Evolutionary conservation across 2,888 invertebrate species (phyloP), one percentile per base, ranked within the genome.

Genomic region (Megamerina dolium): DNA sequence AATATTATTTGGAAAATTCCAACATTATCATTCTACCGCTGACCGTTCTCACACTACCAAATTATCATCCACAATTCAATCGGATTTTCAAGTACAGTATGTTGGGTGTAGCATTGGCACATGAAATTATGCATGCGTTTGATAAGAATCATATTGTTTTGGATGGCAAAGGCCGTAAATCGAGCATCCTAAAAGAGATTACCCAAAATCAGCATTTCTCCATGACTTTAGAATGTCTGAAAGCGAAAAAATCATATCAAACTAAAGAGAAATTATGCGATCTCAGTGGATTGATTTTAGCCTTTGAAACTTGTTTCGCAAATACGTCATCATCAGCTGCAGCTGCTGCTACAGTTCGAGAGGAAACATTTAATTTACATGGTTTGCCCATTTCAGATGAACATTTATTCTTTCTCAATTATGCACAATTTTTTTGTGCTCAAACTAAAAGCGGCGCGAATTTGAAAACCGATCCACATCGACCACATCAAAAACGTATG

Each of bases 351-450:
- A n/a, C n/a, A n/a, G n/a, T n/a, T n/a, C n/a, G n/a, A n/a, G n/a
- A n/a, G n/a, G n/a, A n/a, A n/a, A n/a, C n/a, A n/a, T n/a, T n/a
- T n/a, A n/a, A n/a, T n/a, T n/a, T n/a, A n/a, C n/a, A n/a, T n/a
- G n/a, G n/a, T n/a, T n/a, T n/a, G n/a, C n/a, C n/a, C n/a, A n/a
- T n/a, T n/a, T n/a, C n/a, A n/a, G n/a, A n/a, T n/a, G n/a, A n/a
- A n/a, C n/a, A n/a, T n/a, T n/a, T n/a, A n/a, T n/a, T n/a, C n/a
- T n/a, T n/a, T n/a, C n/a, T n/a, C n/a, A n/a, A n/a, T n/a, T n/a
- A n/a, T n/a, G n/a, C n/a, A n/a, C n/a, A n/a, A 41, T 55, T 55
- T 42, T 56, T 55, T 37, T 56, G 56, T 32, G 53, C 52, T 13
- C 16, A 36, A 1, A 37, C 32, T 16, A 36, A 23, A 4, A 20